Percentiles rank a stretch among this genome's conserved stretches.
Evolutionary conservation across 2,888 invertebrate species (phyloP).

Genomic region (Pyralis farinalis): DNA sequence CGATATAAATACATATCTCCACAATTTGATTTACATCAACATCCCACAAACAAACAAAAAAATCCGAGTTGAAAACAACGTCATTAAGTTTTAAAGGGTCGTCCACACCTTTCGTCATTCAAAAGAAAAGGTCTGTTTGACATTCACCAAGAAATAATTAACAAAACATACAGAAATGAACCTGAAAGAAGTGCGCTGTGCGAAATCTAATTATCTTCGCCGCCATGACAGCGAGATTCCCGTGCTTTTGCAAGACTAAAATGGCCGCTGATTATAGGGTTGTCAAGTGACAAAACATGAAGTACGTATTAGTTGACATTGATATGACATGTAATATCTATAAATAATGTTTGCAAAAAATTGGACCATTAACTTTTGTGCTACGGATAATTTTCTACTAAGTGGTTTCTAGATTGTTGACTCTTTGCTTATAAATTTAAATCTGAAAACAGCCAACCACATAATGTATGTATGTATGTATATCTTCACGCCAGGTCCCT

Average conservation of each 20-base stretch:
- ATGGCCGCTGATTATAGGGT: slow-evolving; percentile 41
- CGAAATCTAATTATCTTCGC: slow-evolving; percentile 75
- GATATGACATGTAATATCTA: too few relatives aligned
- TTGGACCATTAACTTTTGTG: too few relatives aligned
- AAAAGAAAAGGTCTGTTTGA: slow-evolving; percentile 32
- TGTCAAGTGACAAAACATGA: slow-evolving; percentile 3
- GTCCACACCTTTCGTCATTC: neutral
- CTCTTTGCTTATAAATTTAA: too few relatives aligned
- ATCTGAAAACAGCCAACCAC: too few relatives aligned
- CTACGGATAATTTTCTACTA: too few relatives aligned
- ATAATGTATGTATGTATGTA: too few relatives aligned
- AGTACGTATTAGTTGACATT: too few relatives aligned
- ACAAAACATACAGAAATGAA: slow-evolving; percentile 74
- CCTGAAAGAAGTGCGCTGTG: slow-evolving; percentile 58
- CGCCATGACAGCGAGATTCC: slow-evolving; percentile 69
- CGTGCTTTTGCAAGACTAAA: slow-evolving; percentile 61
- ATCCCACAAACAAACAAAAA: neutral
- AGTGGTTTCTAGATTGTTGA: too few relatives aligned
- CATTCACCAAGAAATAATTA: slow-evolving; percentile 68
- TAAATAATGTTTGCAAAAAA: too few relatives aligned
- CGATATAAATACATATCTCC: too few relatives aligned
- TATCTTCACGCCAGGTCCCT: too few relatives aligned
- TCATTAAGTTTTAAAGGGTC: neutral
- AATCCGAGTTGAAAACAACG: neutral
- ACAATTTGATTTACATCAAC: too few relatives aligned